Evolutionary conservation across 37 sponge, comb jelly and placozoan genomes (phyloP).

Genomic region (Chondrosia reniformis): DNA sequence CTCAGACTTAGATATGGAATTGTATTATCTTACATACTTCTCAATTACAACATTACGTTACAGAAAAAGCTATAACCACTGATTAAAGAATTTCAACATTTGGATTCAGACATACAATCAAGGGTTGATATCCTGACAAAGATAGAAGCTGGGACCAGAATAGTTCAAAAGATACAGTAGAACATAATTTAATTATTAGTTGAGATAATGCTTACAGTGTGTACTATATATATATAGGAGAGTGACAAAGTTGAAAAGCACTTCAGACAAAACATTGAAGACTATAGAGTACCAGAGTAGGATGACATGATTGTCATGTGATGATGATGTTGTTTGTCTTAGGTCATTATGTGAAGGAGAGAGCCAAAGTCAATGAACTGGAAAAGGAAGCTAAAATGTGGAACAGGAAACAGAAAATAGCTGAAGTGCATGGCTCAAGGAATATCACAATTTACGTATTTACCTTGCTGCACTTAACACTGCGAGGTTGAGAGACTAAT

Average conservation of each 20-base stretch:
- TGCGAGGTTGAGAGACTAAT: too few relatives aligned
- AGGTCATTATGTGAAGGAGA: conserved; percentile 91
- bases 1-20: too few relatives aligned
- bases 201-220: too few relatives aligned
- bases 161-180: conserved; percentile 45
- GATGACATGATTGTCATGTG: too few relatives aligned
- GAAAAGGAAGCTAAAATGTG: conserved; percentile 74
- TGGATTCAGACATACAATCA: conserved; percentile 70
- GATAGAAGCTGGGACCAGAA: conserved; percentile 49
- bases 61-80: conserved; percentile 82
- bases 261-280: conserved; percentile 69
- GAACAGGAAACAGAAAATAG: conserved; percentile 96
- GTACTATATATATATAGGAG: conserved; percentile 58
- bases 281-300: conserved; percentile 88
- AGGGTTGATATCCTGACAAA: conserved; percentile 70
- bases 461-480: too few relatives aligned
- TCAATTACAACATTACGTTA: background rate
- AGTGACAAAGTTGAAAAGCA: conserved; percentile 69
- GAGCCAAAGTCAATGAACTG: conserved; percentile 83
- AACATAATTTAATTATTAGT: too few relatives aligned
- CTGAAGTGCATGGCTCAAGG: conserved; percentile 83
- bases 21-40: too few relatives aligned
- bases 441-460: too few relatives aligned
- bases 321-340: too few relatives aligned
- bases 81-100: conserved; percentile 56